These are phyloP conservation scores for Polydrusus cervinus DNA, from an alignment of 2,888 invertebrate species.

Conservation along the genomic window DNA sequence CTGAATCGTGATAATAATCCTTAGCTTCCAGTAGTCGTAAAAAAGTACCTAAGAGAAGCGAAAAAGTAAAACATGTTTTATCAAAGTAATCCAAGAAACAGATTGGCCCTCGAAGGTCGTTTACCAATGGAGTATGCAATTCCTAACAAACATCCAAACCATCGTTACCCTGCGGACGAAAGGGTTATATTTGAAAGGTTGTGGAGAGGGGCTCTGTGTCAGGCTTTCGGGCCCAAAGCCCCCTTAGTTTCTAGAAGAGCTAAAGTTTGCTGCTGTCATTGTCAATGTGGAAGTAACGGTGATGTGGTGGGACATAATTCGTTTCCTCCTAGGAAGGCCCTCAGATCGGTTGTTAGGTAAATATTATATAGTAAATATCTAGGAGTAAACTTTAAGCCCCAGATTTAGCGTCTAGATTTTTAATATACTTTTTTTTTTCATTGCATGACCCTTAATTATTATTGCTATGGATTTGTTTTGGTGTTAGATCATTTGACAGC, in stretches of 20 bases:
- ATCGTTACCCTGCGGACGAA: slow-evolving; percentile 71
- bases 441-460: too few species aligned
- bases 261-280: slow-evolving; percentile 71
- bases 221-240: slow-evolving; percentile 65
- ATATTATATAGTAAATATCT: slow-evolving; percentile 48
- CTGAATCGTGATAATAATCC: slow-evolving; percentile 43
- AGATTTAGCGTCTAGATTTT: too few species aligned
- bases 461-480: too few species aligned
- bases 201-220: slow-evolving; percentile 77
- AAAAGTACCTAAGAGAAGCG: slow-evolving; percentile 20
- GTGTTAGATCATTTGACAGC: too few species aligned
- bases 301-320: slow-evolving; percentile 60
- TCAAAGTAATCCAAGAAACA: slow-evolving; percentile 31
- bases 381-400: too few species aligned
- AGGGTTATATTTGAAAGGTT: slow-evolving; percentile 81
- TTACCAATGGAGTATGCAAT: slow-evolving; percentile 25
- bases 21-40: slow-evolving; percentile 35
- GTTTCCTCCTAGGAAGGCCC: slow-evolving; percentile 73
- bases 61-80: slow-evolving; percentile 38
- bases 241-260: slow-evolving; percentile 43
- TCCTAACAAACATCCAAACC: slow-evolving; percentile 12
- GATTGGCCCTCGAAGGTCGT: slow-evolving; percentile 42
- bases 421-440: too few species aligned
- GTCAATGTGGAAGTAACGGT: slow-evolving; percentile 71
- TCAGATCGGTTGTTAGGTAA: slow-evolving; percentile 81